These are phyloP conservation scores for Melanchra persicariae DNA, from an alignment of 2,888 invertebrate species.

Conservation along the genomic window DNA sequence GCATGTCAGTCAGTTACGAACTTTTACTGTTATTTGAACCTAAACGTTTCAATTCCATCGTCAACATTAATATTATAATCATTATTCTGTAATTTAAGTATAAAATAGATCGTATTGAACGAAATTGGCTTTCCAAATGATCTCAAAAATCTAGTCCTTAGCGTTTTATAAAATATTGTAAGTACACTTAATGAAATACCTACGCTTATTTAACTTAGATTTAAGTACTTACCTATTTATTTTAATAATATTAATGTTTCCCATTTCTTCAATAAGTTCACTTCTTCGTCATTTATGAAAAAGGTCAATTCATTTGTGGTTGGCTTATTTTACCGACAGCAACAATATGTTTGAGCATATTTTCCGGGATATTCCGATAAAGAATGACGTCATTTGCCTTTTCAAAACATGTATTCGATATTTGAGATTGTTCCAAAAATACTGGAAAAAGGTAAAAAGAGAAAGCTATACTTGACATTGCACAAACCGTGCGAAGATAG, in stretches of 20 bases:
- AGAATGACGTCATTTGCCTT: background rate
- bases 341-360: background rate
- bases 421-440: background rate
- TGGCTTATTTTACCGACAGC: background rate
- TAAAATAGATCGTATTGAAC: conserved; percentile 38
- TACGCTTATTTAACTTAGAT: conserved; percentile 35
- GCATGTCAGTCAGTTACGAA: background rate
- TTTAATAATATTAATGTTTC: conserved; percentile 2
- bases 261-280: background rate
- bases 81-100: conserved; percentile 25
- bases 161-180: conserved; percentile 31
- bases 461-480: background rate
- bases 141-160: conserved; percentile 80
- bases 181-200: conserved; percentile 29
- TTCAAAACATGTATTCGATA: background rate
- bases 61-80: conserved; percentile 36
- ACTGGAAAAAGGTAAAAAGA: background rate
- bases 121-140: conserved; percentile 82
- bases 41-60: conserved; percentile 11
- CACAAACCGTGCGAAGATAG: too few relatives aligned
- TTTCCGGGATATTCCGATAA: background rate
- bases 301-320: background rate
- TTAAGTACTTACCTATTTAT: background rate
- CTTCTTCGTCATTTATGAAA: too few relatives aligned
- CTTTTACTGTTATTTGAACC: background rate